phyloP scores from a whole-genome alignment of 2,888 invertebrate genomes.

The Macaria notata region DNA sequence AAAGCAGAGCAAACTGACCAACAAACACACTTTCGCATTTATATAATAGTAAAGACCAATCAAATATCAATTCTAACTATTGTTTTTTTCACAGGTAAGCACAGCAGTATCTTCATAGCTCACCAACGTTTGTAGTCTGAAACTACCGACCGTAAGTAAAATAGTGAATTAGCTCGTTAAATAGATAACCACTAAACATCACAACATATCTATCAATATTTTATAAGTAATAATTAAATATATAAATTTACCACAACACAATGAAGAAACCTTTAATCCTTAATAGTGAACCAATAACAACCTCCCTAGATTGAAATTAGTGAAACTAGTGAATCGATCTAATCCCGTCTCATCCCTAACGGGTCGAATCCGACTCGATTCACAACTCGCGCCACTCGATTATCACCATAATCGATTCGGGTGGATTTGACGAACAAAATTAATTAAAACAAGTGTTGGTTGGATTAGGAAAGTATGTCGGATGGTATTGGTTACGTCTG shows the following conservation, averaged over 20 bases:
- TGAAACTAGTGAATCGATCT: slow-evolving; percentile 1
- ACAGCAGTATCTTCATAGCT: no score
- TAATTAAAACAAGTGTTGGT: slow-evolving; percentile 31
- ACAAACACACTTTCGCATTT: no score
- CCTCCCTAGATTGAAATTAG: not conserved
- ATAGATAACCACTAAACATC: no score
- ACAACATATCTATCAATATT: no score
- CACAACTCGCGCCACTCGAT: slow-evolving; percentile 22
- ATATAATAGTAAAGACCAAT: no score
- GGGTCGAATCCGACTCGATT: slow-evolving; percentile 29
- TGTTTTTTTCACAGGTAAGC: slow-evolving; percentile 12
- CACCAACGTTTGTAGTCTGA: not conserved
- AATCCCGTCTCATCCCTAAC: slow-evolving; percentile 21
- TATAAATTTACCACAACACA: no score
- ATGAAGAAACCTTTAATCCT: no score
- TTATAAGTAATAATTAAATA: no score
- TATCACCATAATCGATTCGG: slow-evolving; percentile 33
- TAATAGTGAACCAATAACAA: no score
- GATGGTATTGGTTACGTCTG: not conserved
- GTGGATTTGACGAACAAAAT: slow-evolving; percentile 25
- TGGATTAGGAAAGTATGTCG: not conserved
- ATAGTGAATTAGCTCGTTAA: no score
- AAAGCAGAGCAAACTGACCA: no score
- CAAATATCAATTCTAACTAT: not conserved
- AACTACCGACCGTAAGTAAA: not conserved